Base-by-base conservation (phyloP, 2,797 vertebrate species). In the Xenentodon cancila region DNA sequence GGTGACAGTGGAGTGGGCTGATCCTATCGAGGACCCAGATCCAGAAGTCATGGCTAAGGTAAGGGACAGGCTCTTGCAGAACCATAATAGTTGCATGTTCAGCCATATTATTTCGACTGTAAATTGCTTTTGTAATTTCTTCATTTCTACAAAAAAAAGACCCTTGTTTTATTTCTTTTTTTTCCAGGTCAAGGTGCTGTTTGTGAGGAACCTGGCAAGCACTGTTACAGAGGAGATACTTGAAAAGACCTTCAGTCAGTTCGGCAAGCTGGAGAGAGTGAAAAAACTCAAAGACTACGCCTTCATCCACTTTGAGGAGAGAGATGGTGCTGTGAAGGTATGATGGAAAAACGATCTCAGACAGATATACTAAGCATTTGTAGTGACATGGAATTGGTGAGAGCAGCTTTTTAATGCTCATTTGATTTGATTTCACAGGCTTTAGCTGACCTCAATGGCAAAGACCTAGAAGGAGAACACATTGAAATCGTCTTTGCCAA, bases 1-100 rank as follows among this genome's bases (percentile, higher is more conserved):
- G 88, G 98, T 99, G 83, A 98, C 98, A 0, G 98, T 99, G 76
- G 98, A 99, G 80, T 99, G 98, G 98, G 98, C 98, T 20, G 98
- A 99, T 77, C 98, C 97, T 54, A 99, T 99, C 37, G 98, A 99
- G 93, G 98, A 99, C 85, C 98, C 98, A 5, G 98, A 99, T 84
- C 97, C 98, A 46, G 98, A 99, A 89, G 96, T 99, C 79, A 99
- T 99, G 98, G 96, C 98, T 74, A 99, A 99, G 96, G 98, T 99
- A 91, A 75, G 72, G 8, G 4, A 30, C 1, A 18, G 2, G 4
- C 3, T 17, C 15, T 48, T 5, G 21, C 20, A 16, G 13, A 6
- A 32, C 8, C 21, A 45, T 45, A 49, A 19, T 16, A 2, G 13
- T 2, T 49, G 1, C 12, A 2, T 48, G 7, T 54, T 16, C 16